Evolutionary conservation across 2,113 vertebrate species (phyloP).

Genomic region (Megaceryle torquata): DNA sequence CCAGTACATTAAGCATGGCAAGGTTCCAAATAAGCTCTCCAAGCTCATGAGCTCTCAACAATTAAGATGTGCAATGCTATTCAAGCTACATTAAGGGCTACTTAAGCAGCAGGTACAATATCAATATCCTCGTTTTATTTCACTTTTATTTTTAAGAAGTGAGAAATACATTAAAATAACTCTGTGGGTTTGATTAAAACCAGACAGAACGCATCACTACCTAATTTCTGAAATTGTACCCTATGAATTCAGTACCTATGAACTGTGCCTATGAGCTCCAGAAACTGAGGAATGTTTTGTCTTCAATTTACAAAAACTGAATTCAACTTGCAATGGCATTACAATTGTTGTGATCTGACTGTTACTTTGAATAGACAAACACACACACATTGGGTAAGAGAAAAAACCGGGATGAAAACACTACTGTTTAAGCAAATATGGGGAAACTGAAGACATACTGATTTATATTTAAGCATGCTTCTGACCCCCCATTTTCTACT

Average conservation of each 20-base stretch:
- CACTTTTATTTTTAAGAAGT: neutral
- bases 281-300: too few species aligned
- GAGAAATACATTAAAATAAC: neutral
- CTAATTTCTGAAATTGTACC: neutral
- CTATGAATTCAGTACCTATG: neutral
- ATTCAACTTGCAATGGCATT: neutral
- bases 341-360: neutral
- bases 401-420: neutral
- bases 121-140: neutral
- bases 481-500: neutral
- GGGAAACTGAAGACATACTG: neutral
- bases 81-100: neutral
- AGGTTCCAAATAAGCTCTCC: constrained; percentile 8
- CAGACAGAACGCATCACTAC: neutral
- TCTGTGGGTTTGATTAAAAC: neutral
- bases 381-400: neutral
- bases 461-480: neutral
- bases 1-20: constrained; percentile 29
- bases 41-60: neutral
- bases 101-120: constrained; percentile 10
- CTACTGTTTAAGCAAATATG: neutral
- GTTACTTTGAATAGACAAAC: neutral
- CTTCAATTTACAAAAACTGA: neutral
- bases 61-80: neutral
- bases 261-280: neutral